Evolutionary conservation across 1,140 invertebrate species (phyloP), one percentile per base, ranked within the genome.

Genomic region (Drosophila athabasca): DNA sequence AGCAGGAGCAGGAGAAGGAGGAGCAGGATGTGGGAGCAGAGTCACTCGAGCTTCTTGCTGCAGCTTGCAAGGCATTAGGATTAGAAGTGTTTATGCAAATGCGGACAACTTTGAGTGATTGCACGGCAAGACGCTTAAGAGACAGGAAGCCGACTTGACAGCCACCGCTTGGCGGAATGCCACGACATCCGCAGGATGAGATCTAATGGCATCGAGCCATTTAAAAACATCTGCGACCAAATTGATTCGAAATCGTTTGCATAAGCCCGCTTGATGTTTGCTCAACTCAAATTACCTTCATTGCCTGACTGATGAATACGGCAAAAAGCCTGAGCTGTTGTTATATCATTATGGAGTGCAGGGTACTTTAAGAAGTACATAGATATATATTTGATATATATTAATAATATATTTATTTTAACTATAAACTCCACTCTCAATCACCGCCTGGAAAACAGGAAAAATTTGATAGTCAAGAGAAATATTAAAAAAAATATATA

Each of bases 41-140:
- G 62, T 55, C 62, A 22, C 2, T 48, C 22, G 39, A 49, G 64
- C 58, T 58, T 55, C 64, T 79, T 54, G 62, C 64, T 79, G 75
- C 69, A 79, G 79, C 78, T 68, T 85, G 82, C 69, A 74, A 67
- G 77, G 82, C 74, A 81, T 87, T 87, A 66, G 81, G 81, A 85
- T 85, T 85, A 85, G 82, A 84, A 84, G 81, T 84, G 81, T 84
- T 85, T 87, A 85, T 81, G 82, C 81, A 85, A 85, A 85, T 85
- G 82, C 82, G 82, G 62, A 81, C 77, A 87, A 78, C 82, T 77
- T 87, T 87, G 81, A 85, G 82, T 74, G 81, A 85, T 84, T 87
- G 82, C 73, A 62, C 45, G 81, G 44, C 45, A 62, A 39, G 50
- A 39, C 51, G 72, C 62, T 60, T 64, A 41, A 72, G 43, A 60